These are phyloP conservation scores for Synanthedon formicaeformis DNA, from an alignment of 2,888 invertebrate species.

Conservation along the genomic window DNA sequence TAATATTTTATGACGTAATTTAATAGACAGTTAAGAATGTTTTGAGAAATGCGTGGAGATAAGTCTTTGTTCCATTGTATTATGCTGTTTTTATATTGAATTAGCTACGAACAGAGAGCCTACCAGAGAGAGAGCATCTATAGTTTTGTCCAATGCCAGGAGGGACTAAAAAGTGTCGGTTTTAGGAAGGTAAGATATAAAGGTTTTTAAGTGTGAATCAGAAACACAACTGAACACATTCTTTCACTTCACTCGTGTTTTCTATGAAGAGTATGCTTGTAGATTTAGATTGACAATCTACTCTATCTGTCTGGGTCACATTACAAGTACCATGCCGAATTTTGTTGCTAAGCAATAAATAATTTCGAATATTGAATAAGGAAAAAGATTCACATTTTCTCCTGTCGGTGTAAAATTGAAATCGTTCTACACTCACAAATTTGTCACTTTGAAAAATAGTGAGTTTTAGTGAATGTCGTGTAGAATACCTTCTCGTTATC, in stretches of 20 bases:
- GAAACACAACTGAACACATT: no score
- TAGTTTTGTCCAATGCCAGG: no score
- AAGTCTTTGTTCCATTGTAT: slow-evolving; percentile 15
- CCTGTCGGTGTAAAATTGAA: not conserved
- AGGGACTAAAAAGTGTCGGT: no score
- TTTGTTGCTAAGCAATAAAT: not conserved
- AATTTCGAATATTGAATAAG: slow-evolving; percentile 2
- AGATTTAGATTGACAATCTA: no score
- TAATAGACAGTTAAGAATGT: slow-evolving; percentile 42
- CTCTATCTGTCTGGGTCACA: no score
- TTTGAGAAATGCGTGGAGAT: slow-evolving; percentile 23
- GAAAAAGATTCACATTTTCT: not conserved
- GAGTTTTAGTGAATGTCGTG: not conserved
- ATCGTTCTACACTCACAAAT: not conserved
- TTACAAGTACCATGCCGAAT: no score
- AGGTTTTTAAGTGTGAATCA: no score
- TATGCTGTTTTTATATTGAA: not conserved
- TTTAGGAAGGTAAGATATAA: no score
- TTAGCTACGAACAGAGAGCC: no score
- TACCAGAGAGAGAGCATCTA: no score
- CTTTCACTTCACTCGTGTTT: no score
- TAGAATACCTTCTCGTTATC: slow-evolving; percentile 28
- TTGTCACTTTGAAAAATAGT: not conserved
- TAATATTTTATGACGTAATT: slow-evolving; percentile 56
- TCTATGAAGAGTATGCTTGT: no score